Conservation (phyloP, 2,113 vertebrate genomes). For the Colossoma macropomum region DNA sequence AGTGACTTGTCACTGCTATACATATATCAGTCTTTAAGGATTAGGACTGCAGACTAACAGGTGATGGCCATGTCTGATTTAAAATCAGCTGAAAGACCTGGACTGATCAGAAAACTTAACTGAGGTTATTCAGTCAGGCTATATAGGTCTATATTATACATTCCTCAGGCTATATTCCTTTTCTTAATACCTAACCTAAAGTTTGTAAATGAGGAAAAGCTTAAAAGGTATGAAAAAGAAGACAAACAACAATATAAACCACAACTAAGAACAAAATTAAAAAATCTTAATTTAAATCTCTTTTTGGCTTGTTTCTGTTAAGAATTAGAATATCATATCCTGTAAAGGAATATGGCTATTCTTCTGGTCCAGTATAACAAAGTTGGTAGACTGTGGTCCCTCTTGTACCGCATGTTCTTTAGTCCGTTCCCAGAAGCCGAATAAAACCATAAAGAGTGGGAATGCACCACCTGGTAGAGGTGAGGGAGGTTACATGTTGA, state of each 20-base stretch:
- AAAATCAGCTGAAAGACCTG: neutral
- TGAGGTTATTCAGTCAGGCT: neutral
- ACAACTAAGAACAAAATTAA: too few species aligned
- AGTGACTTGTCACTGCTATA: neutral
- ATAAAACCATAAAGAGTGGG: slow-evolving; percentile 5
- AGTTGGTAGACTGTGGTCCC: neutral
- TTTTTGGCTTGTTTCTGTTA: too few species aligned
- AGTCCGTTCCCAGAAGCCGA: neutral
- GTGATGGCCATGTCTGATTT: neutral
- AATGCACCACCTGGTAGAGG: neutral
- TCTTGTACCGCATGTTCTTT: neutral
- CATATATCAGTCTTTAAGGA: neutral
- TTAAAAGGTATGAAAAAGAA: too few species aligned
- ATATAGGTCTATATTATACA: neutral
- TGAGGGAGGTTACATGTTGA: slow-evolving; percentile 11
- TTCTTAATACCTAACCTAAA: too few species aligned
- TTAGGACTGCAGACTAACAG: neutral
- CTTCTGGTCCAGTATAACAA: too few species aligned
- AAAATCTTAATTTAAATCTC: too few species aligned
- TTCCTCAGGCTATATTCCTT: too few species aligned
- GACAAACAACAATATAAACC: too few species aligned
- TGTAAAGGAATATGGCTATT: too few species aligned
- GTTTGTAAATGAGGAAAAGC: too few species aligned
- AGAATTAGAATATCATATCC: too few species aligned
- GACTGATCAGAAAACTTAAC: neutral